Base-by-base conservation (phyloP, 2,888 invertebrate genomes). In the Euzophera pinguis region DNA sequence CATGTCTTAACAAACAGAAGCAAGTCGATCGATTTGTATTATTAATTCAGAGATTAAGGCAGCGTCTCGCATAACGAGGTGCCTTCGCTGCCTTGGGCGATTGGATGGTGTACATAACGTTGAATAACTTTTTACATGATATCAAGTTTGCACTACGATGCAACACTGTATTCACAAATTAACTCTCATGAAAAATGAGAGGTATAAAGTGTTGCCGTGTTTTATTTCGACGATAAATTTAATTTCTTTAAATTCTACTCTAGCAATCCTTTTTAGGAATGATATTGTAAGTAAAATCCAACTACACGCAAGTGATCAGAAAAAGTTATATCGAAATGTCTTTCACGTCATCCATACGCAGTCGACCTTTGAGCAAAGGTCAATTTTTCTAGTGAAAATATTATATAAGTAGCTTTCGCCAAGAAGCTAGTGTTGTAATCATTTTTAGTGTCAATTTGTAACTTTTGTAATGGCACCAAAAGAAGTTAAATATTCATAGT, bases 1-100 rank as follows among this genome's bases (percentile, higher is more conserved):
- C 79, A 71, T 70, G 72, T 66, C 71, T 73, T 75, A 73, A 75
- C 77, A 75, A 79, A 78, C 75, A 69, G 58, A 73, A 75, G 75
- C 78, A 67, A 69, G 77, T 76, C 60, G 57, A 62, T 63, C 48
- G 67, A 73, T 73, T 71, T 69, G 64, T 66, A 69, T 69, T 75
- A 76, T 75, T 73, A 73, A 73, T 74, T 72, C 72, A 67, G 70
- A 74, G 64, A 71, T 74, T 73, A 72, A 37, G 35, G 13, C 48
- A 13, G 13, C 6, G 38, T 48, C 17, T 37, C 12, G 3, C 12
- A 13, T 48, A 37, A 38, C 57, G 56, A 54, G 49, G 39, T 59
- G 64, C 58, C 54, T 49, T 45, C 12, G 0, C 1, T 32, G 45
- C 45, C 45, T 32, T 16, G n/a, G 45, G 45, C 45, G 32, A 45